Evolutionary conservation across 2,797 vertebrate species (phyloP), one percentile per base, ranked within the genome.

Genomic region (Delichon dasypus): DNA sequence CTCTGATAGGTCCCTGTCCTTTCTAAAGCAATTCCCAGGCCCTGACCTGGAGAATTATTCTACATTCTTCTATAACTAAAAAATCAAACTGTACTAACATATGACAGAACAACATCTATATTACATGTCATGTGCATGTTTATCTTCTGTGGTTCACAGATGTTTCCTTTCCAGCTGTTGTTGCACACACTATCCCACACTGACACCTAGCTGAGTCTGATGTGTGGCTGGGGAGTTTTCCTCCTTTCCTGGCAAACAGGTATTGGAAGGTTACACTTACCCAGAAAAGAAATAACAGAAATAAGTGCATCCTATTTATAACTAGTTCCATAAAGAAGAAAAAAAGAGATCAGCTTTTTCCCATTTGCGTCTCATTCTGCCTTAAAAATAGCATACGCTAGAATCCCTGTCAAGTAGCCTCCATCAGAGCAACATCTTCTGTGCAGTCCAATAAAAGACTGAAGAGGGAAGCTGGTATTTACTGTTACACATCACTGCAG

Each of bases 51-150:
- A 38, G 38, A 38, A 38, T 38, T 38, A 38, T 11, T 38, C 38
- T 38, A 38, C 38, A 38, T 38, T 38, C 38, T 38, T 38, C 38
- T 38, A 38, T 38, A 38, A 38, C 38, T 38, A 38, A 38, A 38
- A 38, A 38, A 38, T 7, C 11, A 5, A 38, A 38, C 38, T 38
- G 38, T 38, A 38, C 11, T 38, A 38, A 38, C 38, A 11, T 38
- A 38, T 38, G 38, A 38, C 38, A 16, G 25, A 42, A 15, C 12
- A 36, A 32, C 13, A 15, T 23, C 22, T 40, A 1, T 25, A 17
- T 61, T 25, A 51, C 3, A 4, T 12, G 17, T 30, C 40, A 19
- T 8, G 13, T 32, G 34, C 20, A 30, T 0, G 1, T 9, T 54
- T 18, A 47, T 34, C n/a, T 19, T 54, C 23, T 62, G 53, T 45